Percentiles rank a stretch among this genome's conserved stretches.
These are phyloP conservation scores for Podocnemis expansa DNA, from an alignment of 2,113 vertebrate species.

Conservation along the genomic window DNA sequence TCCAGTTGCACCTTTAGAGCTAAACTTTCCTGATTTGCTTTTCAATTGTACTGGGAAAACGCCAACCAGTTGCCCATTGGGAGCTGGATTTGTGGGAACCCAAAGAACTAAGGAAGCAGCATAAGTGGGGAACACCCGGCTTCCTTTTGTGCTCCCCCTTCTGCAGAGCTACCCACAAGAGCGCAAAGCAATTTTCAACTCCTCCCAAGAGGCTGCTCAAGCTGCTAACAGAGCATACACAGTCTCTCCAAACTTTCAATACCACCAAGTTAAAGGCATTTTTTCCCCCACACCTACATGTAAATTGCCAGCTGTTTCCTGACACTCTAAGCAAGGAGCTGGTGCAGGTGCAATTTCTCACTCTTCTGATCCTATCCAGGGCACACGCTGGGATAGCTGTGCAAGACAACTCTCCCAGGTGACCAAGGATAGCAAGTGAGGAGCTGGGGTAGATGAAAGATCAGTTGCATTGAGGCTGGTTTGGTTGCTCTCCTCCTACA, in stretches of 20 bases:
- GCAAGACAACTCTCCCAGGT: not conserved
- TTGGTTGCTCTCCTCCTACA: not conserved
- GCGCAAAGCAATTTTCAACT: not conserved
- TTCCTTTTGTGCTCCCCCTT: not conserved
- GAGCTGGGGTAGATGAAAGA: not conserved
- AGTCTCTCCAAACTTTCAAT: not conserved
- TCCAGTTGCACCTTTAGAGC: fast-evolving
- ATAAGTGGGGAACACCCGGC: not conserved
- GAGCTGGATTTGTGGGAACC: constrained; percentile 41
- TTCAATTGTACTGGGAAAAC: constrained; percentile 26
- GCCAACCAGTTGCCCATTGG: not conserved
- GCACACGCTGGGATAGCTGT: not conserved
- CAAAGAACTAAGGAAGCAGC: not conserved
- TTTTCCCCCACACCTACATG: not conserved
- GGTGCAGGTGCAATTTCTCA: not conserved
- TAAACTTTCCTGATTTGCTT: not conserved
- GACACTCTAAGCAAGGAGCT: not conserved
- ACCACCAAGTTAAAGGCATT: not conserved
- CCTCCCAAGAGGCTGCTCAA: not conserved
- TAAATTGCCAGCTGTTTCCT: not conserved
- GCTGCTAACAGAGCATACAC: not conserved
- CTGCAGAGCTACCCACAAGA: not conserved
- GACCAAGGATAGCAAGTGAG: not conserved
- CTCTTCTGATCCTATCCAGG: not conserved
- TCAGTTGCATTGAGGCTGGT: not conserved